phyloP scores from a whole-genome alignment of 2,888 invertebrate species.

The Tuta absoluta region DNA sequence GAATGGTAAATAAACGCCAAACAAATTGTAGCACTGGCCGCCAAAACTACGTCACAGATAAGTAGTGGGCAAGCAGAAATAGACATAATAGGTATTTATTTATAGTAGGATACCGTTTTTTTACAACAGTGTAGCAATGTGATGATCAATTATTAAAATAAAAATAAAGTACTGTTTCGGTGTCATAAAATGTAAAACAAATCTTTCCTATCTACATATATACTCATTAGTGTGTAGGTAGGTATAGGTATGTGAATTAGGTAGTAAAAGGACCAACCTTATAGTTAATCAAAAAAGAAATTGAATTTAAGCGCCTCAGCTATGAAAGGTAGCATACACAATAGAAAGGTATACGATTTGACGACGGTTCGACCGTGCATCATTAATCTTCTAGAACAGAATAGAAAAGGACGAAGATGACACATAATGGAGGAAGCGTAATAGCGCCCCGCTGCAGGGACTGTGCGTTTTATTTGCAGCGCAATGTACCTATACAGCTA shows the following conservation, averaged over 20 bases:
- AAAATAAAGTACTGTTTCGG: too few species aligned
- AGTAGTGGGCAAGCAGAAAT: too few species aligned
- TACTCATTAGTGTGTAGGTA: too few species aligned
- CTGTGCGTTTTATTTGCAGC: neutral
- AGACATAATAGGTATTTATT: too few species aligned
- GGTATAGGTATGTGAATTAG: too few species aligned
- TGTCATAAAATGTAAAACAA: too few species aligned
- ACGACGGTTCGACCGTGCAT: slow-evolving; percentile 1
- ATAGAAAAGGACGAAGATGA: slow-evolving; percentile 4
- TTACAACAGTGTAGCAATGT: too few species aligned
- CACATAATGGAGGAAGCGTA: neutral
- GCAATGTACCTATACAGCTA: neutral
- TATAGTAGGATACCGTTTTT: too few species aligned
- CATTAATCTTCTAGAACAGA: slow-evolving; percentile 2
- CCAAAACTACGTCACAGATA: neutral
- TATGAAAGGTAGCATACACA: neutral
- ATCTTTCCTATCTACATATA: too few species aligned
- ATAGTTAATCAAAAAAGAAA: too few species aligned
- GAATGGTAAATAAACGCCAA: slow-evolving; percentile 10
- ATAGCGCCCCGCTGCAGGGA: neutral
- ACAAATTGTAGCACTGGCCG: slow-evolving; percentile 1
- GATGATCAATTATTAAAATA: too few species aligned
- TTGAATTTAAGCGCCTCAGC: neutral
- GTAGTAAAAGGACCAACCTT: too few species aligned
- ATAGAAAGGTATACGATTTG: neutral